Evolutionary conservation across 2,888 invertebrate species (phyloP).

Genomic region (Leucoma salicis): DNA sequence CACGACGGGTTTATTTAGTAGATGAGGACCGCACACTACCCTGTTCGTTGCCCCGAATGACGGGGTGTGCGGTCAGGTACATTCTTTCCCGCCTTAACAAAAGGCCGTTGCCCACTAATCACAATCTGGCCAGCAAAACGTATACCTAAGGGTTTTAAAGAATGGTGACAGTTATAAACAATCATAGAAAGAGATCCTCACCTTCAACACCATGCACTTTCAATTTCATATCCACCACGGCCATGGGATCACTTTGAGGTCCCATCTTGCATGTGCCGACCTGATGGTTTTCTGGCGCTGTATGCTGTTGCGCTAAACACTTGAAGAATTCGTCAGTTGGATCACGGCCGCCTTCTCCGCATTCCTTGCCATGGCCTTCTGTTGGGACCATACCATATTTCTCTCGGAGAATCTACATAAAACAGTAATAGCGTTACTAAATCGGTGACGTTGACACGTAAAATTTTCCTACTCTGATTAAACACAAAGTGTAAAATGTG

Average conservation of each 20-base stretch:
- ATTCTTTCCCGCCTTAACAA: no score
- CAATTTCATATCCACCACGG: constrained; percentile 88
- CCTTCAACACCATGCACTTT: constrained; percentile 84
- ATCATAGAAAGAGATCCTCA: constrained; percentile 7
- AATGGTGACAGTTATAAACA: neutral
- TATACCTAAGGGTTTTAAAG: no score
- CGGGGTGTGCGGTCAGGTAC: no score
- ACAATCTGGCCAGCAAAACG: no score
- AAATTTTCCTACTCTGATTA: no score
- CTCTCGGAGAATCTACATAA: constrained; percentile 68
- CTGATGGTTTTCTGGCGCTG: constrained; percentile 92
- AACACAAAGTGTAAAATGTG: no score
- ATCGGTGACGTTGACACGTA: no score
- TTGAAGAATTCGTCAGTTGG: constrained; percentile 88
- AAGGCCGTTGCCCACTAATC: no score
- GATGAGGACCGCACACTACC: no score
- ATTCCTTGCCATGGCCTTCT: constrained; percentile 71
- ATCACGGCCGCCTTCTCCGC: constrained; percentile 64
- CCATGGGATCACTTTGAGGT: constrained; percentile 84
- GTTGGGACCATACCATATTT: constrained; percentile 82
- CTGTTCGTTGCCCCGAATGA: no score
- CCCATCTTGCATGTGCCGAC: constrained; percentile 93
- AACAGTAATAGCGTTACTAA: no score
- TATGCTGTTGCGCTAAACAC: constrained; percentile 86
- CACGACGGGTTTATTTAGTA: no score